These are phyloP conservation scores for Aromia moschata DNA, from an alignment of 2,888 invertebrate species.

Conservation along the genomic window DNA sequence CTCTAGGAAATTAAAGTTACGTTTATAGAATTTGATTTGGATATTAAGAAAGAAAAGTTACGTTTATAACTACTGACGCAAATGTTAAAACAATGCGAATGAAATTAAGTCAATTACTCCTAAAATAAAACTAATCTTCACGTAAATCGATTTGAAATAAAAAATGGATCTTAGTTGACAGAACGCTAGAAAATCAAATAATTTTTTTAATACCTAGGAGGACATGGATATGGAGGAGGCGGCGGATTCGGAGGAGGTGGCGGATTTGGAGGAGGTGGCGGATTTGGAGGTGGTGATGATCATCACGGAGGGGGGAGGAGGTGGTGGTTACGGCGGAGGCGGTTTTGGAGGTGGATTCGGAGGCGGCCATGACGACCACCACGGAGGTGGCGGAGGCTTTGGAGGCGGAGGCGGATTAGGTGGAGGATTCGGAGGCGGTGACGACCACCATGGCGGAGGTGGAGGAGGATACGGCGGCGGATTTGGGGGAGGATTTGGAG, in stretches of 20 bases:
- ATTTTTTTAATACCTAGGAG: slow-evolving; percentile 7
- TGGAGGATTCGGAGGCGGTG: slow-evolving; percentile 19
- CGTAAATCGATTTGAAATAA: too few species aligned
- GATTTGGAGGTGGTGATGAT: slow-evolving; percentile 17
- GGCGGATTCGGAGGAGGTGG: slow-evolving; percentile 21
- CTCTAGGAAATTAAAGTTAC: too few species aligned
- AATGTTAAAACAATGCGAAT: too few species aligned
- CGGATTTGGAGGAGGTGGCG: slow-evolving; percentile 26
- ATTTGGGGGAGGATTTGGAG: slow-evolving; percentile 17
- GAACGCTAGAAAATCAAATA: too few species aligned
- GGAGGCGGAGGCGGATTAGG: slow-evolving; percentile 27
- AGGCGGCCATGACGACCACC: slow-evolving; percentile 17
- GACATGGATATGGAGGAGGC: slow-evolving; percentile 16
- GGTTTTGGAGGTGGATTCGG: slow-evolving; percentile 20
- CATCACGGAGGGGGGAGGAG: slow-evolving; percentile 27
- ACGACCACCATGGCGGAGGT: slow-evolving; percentile 14
- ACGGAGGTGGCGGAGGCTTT: slow-evolving; percentile 21
- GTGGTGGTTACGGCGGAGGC: slow-evolving; percentile 18
- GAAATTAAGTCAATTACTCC: too few species aligned
- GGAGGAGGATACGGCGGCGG: slow-evolving; percentile 20
- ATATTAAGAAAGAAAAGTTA: too few species aligned
- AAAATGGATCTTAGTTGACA: too few species aligned
- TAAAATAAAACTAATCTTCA: too few species aligned
- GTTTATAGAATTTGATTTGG: too few species aligned
- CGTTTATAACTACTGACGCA: too few species aligned